Percentiles rank a stretch among this genome's conserved stretches.
Conservation (phyloP, 2,888 invertebrate species). For the Drosophila diplacantha region DNA sequence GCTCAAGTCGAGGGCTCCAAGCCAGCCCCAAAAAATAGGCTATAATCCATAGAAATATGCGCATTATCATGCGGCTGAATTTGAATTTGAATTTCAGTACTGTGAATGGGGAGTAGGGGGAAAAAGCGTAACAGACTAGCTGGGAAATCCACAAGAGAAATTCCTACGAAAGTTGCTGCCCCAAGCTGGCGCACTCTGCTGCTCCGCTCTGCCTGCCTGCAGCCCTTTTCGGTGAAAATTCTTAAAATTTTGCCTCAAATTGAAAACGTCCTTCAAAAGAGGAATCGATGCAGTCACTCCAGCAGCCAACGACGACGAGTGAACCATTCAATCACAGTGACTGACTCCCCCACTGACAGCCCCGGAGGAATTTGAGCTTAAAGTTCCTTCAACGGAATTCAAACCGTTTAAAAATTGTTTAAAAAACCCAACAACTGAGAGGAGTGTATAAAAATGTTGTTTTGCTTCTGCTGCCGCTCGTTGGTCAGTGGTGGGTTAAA, state of each 20-base stretch:
- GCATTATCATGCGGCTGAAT: constrained; percentile 55
- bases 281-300: constrained; percentile 38
- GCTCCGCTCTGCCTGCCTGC: constrained; percentile 15
- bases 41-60: constrained; percentile 66
- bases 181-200: constrained; percentile 26
- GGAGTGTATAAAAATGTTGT: constrained; percentile 17
- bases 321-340: constrained; percentile 33
- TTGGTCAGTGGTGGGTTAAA: constrained; percentile 36
- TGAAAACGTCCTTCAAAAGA: constrained; percentile 39
- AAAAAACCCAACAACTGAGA: not conserved
- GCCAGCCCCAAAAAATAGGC: constrained; percentile 58
- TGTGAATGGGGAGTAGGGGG: not conserved
- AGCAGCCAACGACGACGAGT: constrained; percentile 14
- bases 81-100: constrained; percentile 28
- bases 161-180: constrained; percentile 43
- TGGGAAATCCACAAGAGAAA: constrained; percentile 60
- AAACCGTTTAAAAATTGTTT: constrained; percentile 20
- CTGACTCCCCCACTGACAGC: constrained; percentile 10
- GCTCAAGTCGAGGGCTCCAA: constrained; percentile 29
- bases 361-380: constrained; percentile 10
- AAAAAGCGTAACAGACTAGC: constrained; percentile 48
- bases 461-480: not conserved
- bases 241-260: constrained; percentile 54
- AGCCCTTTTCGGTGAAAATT: constrained; percentile 37
- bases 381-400: constrained; percentile 19